Evolutionary conservation across 1,140 invertebrate genomes (phyloP), one percentile per base, ranked within the genome.

Genomic region (Anoplophora glabripennis): DNA sequence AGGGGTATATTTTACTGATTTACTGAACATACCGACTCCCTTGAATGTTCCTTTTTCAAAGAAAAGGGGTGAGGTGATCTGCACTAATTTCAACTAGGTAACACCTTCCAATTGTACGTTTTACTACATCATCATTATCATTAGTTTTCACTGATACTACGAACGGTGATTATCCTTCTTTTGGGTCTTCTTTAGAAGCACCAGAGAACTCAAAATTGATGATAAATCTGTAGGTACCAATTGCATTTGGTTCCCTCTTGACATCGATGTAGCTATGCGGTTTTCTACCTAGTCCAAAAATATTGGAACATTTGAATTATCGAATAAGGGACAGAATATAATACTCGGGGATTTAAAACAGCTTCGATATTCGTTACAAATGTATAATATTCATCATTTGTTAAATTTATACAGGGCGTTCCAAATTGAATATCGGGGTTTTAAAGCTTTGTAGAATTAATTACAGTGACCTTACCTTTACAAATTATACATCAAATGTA

Each of bases 381-480:
- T n/a, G n/a, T n/a, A n/a, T n/a, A n/a, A n/a, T 72, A 57, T 40
- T 72, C 70, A 38, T 74, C 70, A 45, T 63, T 72, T n/a, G n/a
- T n/a, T n/a, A n/a, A n/a, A n/a, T n/a, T 3, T 65, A 53, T 59
- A 11, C n/a, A n/a, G n/a, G n/a, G n/a, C n/a, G n/a, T n/a, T n/a
- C n/a, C n/a, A n/a, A n/a, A n/a, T n/a, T n/a, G n/a, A n/a, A n/a
- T n/a, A n/a, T n/a, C n/a, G n/a, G n/a, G n/a, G n/a, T n/a, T n/a
- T n/a, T n/a, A n/a, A n/a, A n/a, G n/a, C n/a, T n/a, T n/a, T n/a
- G n/a, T n/a, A n/a, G n/a, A n/a, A n/a, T n/a, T n/a, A n/a, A n/a
- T n/a, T n/a, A n/a, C n/a, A n/a, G n/a, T n/a, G n/a, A n/a, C n/a
- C n/a, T n/a, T n/a, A n/a, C n/a, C n/a, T n/a, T n/a, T n/a, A n/a